These are phyloP conservation scores for Stercorarius parasiticus DNA, from an alignment of 2,113 vertebrate genomes.

Conservation along the genomic window DNA sequence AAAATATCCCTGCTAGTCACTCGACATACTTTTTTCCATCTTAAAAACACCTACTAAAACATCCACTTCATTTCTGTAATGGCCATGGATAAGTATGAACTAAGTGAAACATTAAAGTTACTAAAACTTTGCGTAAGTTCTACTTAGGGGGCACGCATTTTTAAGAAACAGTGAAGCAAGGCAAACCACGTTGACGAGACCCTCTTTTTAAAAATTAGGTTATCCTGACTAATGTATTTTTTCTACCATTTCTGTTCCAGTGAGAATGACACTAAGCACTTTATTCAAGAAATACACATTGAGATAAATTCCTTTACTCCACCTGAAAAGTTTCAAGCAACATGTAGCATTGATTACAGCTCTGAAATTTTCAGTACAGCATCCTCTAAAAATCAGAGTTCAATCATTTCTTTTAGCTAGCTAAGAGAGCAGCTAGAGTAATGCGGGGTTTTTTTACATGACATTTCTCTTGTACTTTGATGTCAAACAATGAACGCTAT, in stretches of 20 bases:
- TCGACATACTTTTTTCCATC: not conserved
- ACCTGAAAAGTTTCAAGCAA: not conserved
- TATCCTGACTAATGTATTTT: not conserved
- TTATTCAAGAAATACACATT: not conserved
- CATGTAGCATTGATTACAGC: not conserved
- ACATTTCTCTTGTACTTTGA: not conserved
- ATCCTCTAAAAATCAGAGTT: not conserved
- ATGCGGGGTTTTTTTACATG: not conserved
- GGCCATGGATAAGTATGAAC: not conserved
- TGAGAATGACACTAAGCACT: not conserved
- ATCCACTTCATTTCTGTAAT: not conserved
- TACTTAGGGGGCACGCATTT: not conserved
- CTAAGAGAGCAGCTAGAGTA: not conserved
- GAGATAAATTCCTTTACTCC: not conserved
- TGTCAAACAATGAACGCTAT: not conserved
- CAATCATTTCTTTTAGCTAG: not conserved
- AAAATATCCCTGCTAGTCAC: not conserved
- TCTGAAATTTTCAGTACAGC: not conserved
- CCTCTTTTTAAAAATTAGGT: not conserved
- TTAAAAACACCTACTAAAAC: not conserved
- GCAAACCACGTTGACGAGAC: not conserved
- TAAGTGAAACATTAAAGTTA: not conserved
- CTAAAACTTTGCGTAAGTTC: not conserved
- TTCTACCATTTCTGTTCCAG: not conserved
- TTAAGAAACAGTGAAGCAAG: not conserved